A percentile compares a stretch with the other conserved stretches of the same genome.
phyloP scores from a whole-genome alignment of 1,140 invertebrate species.

The Anoplophora glabripennis region DNA sequence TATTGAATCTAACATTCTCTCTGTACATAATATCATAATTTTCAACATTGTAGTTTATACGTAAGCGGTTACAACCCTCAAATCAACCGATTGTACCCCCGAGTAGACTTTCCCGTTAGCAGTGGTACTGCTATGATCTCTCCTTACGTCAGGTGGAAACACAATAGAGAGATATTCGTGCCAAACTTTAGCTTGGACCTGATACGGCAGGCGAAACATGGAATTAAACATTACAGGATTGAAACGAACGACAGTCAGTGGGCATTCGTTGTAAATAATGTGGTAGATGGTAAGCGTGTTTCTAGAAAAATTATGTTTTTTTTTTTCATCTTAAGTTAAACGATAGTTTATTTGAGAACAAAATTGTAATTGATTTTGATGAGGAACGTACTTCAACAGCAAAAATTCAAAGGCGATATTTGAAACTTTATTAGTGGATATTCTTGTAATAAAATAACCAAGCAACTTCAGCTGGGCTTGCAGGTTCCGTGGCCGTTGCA shows the following conservation, averaged over 20 bases:
- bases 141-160: slow-evolving; percentile 65
- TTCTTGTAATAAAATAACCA: no score
- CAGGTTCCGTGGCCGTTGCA: no score
- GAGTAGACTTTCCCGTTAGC: slow-evolving; percentile 58
- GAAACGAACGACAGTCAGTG: slow-evolving; percentile 66
- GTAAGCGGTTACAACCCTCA: slow-evolving; percentile 56
- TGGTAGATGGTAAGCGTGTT: slow-evolving; percentile 68
- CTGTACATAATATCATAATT: no score
- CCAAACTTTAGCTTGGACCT: slow-evolving; percentile 21
- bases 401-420: no score
- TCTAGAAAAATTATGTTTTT: no score
- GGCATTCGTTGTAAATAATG: slow-evolving; percentile 78
- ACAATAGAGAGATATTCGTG: slow-evolving; percentile 52
- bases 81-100: slow-evolving; percentile 55
- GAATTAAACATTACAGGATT: slow-evolving; percentile 50
- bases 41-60: slow-evolving; percentile 63
- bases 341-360: no score
- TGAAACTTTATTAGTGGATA: no score
- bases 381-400: no score
- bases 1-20: no score
- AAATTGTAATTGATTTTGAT: no score
- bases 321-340: no score
- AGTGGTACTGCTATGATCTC: slow-evolving; percentile 61
- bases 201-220: slow-evolving; percentile 62
- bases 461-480: no score